Conservation (phyloP, 1,140 invertebrate species). For the Aphelenchoides fujianensis region DNA sequence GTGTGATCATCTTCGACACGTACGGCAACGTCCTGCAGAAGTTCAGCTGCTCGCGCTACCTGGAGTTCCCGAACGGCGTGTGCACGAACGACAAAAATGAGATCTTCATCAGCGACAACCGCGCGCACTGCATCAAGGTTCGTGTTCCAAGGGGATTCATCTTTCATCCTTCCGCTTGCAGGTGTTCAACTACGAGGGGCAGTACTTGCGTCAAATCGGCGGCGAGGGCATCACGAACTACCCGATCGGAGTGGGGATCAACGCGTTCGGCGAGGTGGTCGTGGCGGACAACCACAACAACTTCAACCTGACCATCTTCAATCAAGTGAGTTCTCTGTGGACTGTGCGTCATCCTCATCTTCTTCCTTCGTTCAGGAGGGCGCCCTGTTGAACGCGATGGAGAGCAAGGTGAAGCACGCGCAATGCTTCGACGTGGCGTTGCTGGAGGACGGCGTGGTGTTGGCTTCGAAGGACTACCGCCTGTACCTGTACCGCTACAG, state of each 20-base stretch:
- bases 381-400: conserved; percentile 86
- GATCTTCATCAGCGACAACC: conserved; percentile 98
- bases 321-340: conserved; percentile 59
- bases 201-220: conserved; percentile 91
- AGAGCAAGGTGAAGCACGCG: conserved; percentile 98
- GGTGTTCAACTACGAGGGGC: conserved; percentile 98
- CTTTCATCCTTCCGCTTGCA: conserved; percentile 21
- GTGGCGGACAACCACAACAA: conserved; percentile 99
- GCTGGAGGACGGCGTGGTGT: conserved; percentile 97
- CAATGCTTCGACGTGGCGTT: conserved; percentile 98
- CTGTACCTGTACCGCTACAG: conserved; percentile 60
- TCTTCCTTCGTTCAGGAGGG: conserved; percentile 85
- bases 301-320: conserved; percentile 91
- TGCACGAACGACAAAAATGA: conserved; percentile 98
- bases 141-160: background rate
- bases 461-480: conserved; percentile 87
- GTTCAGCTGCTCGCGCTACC: conserved; percentile 95
- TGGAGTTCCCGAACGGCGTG: conserved; percentile 99
- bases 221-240: conserved; percentile 98
- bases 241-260: conserved; percentile 97
- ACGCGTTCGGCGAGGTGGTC: conserved; percentile 82
- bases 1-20: conserved; percentile 97
- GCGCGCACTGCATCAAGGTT: conserved; percentile 92
- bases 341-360: background rate
- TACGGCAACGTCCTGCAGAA: conserved; percentile 92